Percentiles rank a stretch among this genome's conserved stretches.
These are phyloP conservation scores for Echinops telfairi DNA, from an alignment of 2,113 vertebrate species.

Conservation along the genomic window DNA sequence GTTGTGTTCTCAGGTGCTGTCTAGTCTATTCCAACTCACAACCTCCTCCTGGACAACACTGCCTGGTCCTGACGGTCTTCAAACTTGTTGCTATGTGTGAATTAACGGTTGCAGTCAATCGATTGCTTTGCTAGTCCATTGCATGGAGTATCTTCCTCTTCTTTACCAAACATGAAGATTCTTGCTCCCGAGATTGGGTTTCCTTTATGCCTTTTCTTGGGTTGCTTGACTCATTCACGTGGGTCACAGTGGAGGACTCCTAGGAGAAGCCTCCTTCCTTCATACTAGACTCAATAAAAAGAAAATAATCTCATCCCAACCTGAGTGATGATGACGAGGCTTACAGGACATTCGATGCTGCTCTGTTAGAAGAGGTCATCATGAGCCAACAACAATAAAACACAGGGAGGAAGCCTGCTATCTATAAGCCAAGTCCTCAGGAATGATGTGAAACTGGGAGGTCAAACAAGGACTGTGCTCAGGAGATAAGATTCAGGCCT, in stretches of 20 bases:
- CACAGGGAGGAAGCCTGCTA: conserved; percentile 80
- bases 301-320: conserved; percentile 69
- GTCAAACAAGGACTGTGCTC: conserved; percentile 82
- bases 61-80: neutral
- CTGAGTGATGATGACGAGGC: conserved; percentile 83
- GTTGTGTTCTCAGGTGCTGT: neutral
- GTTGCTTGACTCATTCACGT: conserved; percentile 69
- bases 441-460: conserved; percentile 83
- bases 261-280: conserved; percentile 74
- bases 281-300: conserved; percentile 65
- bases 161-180: neutral
- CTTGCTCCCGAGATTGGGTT: neutral
- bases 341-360: conserved; percentile 82
- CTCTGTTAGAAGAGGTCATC: conserved; percentile 86
- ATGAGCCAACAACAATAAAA: conserved; percentile 87
- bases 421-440: conserved; percentile 63
- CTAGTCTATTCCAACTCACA: neutral
- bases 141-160: neutral
- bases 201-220: conserved; percentile 73
- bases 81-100: neutral
- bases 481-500: conserved; percentile 80
- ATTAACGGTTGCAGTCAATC: neutral
- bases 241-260: conserved; percentile 58
- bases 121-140: neutral
- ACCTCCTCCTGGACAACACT: accelerated